A percentile compares a stretch with the other conserved stretches of the same genome.
These are phyloP conservation scores for Thecocarcelia acutangulata DNA, from an alignment of 2,888 invertebrate species.

Conservation along the genomic window DNA sequence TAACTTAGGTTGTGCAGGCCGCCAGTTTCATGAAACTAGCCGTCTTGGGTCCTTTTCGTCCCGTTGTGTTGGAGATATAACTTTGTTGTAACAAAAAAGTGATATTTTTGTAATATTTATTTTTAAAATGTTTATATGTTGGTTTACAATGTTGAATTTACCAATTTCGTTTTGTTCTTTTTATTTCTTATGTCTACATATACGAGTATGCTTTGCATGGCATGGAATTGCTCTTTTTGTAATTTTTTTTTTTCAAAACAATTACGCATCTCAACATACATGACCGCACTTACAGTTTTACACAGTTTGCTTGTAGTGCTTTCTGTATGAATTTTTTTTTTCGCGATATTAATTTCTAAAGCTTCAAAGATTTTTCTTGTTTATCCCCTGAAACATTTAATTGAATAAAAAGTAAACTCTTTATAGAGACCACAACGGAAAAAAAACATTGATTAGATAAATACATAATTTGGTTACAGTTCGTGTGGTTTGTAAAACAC, in stretches of 20 bases:
- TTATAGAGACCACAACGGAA: constrained; percentile 46
- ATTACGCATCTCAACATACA: constrained; percentile 15
- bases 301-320: background rate
- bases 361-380: constrained; percentile 8
- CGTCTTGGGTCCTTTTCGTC: too few relatives aligned
- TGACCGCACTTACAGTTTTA: constrained; percentile 4
- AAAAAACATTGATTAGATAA: background rate
- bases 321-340: constrained; percentile 27
- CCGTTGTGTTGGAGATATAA: too few relatives aligned
- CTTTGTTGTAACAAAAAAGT: too few relatives aligned
- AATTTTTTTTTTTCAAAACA: constrained; percentile 21
- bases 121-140: too few relatives aligned
- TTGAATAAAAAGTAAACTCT: constrained; percentile 58
- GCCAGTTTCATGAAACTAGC: too few relatives aligned
- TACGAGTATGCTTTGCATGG: too few relatives aligned
- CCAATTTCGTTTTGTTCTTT: background rate
- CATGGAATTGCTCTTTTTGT: background rate
- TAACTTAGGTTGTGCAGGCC: too few relatives aligned
- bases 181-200: background rate
- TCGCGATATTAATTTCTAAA: constrained; percentile 30
- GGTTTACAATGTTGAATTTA: too few relatives aligned
- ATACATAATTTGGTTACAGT: constrained; percentile 6
- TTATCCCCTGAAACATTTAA: constrained; percentile 48
- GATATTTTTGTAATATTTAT: too few relatives aligned
- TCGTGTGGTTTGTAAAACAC: constrained; percentile 11